Conservation (phyloP, 1,140 invertebrate species). For the Neodiprion virginianus region DNA sequence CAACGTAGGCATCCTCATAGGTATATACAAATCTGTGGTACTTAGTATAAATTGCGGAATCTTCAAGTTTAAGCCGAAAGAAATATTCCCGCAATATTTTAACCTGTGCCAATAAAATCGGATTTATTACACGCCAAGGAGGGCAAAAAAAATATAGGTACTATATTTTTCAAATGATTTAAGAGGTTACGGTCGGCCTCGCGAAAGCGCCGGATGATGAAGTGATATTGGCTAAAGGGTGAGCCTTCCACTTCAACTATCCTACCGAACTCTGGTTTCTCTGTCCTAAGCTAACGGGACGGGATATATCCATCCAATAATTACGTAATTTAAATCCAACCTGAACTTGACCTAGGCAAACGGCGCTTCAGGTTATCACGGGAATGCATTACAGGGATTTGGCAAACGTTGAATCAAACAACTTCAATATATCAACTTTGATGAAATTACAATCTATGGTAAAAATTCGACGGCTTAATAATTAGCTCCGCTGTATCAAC, state of each 20-base stretch:
- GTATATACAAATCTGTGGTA: no score
- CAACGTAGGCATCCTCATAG: no score
- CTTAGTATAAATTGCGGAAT: neutral
- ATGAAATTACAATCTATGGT: no score
- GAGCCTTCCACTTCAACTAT: neutral
- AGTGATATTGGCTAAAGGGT: constrained; percentile 5
- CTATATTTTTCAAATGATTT: constrained; percentile 4
- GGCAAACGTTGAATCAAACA: no score
- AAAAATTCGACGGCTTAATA: no score
- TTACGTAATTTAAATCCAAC: neutral
- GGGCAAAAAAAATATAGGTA: neutral
- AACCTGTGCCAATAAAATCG: neutral
- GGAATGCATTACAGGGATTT: no score
- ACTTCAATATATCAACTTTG: no score
- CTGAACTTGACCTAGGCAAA: no score
- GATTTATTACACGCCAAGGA: neutral
- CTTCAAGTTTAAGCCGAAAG: neutral
- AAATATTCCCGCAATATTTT: neutral
- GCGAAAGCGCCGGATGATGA: neutral
- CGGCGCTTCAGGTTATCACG: no score
- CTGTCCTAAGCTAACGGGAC: neutral
- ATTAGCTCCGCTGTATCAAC: no score
- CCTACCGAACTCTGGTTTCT: neutral
- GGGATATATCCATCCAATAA: neutral
- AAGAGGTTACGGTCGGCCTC: neutral